These are phyloP conservation scores for Zygaena filipendulae DNA, from an alignment of 2,888 invertebrate genomes.

Conservation along the genomic window DNA sequence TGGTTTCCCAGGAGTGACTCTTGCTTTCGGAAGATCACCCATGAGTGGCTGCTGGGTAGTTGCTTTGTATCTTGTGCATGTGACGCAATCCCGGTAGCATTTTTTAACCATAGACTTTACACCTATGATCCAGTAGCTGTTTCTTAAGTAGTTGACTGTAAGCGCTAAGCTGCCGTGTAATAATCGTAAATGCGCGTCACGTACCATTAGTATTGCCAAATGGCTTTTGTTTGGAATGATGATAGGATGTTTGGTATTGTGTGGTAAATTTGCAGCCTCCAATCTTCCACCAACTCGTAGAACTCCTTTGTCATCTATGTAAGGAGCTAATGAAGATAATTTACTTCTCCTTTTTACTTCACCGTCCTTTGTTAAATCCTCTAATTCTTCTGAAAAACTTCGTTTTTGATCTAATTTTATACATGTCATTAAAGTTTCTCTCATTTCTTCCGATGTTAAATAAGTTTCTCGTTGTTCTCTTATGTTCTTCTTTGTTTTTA, in stretches of 20 bases:
- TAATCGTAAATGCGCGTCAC: slow-evolving; percentile 17
- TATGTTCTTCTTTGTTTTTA: slow-evolving; percentile 3
- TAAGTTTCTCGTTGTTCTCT: no score
- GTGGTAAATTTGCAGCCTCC: no score
- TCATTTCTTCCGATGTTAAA: slow-evolving; percentile 9
- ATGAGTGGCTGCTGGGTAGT: slow-evolving; percentile 3
- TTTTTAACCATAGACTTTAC: slow-evolving; percentile 14
- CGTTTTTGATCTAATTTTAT: slow-evolving; percentile 13
- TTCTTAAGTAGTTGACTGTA: slow-evolving; percentile 17
- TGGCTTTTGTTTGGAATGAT: slow-evolving; percentile 15
- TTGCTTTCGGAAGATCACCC: slow-evolving; percentile 7
- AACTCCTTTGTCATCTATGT: slow-evolving; percentile 10
- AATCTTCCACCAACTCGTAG: slow-evolving; percentile 21
- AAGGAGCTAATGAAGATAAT: slow-evolving; percentile 17
- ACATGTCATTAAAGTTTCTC: slow-evolving; percentile 12
- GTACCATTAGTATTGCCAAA: slow-evolving; percentile 15
- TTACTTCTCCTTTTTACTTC: slow-evolving; percentile 10
- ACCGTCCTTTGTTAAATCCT: slow-evolving; percentile 1
- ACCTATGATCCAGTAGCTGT: slow-evolving; percentile 19
- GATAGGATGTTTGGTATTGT: slow-evolving; percentile 13
- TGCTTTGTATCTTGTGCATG: slow-evolving; percentile 15
- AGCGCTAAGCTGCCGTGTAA: slow-evolving; percentile 19
- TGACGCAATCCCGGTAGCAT: slow-evolving; percentile 14
- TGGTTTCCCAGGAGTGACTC: no score
- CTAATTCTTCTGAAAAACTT: slow-evolving; percentile 10